These are phyloP conservation scores for Drosophila erecta DNA, from an alignment of 1,140 invertebrate genomes.

Conservation along the genomic window DNA sequence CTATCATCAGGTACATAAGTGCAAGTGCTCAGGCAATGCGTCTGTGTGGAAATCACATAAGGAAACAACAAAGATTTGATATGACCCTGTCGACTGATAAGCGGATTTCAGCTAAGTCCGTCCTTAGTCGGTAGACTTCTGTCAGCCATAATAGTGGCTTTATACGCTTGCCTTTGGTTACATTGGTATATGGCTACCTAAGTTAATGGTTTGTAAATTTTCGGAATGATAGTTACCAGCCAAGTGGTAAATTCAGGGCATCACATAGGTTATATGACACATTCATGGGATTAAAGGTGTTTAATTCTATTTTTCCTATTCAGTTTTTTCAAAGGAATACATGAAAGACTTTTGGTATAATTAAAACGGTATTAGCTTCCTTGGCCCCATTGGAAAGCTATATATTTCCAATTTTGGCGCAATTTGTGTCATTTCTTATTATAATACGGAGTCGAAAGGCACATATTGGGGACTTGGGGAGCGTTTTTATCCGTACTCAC, in stretches of 20 bases:
- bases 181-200: background rate
- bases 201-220: slow-evolving; percentile 21
- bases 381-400: background rate
- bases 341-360: background rate
- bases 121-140: background rate
- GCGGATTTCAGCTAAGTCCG: background rate
- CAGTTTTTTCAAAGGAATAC: background rate
- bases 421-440: slow-evolving; percentile 53
- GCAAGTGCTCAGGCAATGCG: slow-evolving; percentile 29
- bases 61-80: background rate
- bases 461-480: background rate
- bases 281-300: background rate
- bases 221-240: background rate
- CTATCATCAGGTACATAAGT: slow-evolving; percentile 27
- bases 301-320: background rate
- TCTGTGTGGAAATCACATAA: background rate
- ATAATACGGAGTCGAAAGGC: slow-evolving; percentile 40
- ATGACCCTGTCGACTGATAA: slow-evolving; percentile 22
- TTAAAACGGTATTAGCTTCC: background rate
- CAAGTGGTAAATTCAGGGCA: background rate
- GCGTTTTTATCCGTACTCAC: slow-evolving; percentile 52
- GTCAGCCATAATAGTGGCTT: slow-evolving; percentile 3
- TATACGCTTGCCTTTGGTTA: slow-evolving; percentile 3
- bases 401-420: slow-evolving; percentile 5
- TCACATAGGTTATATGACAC: background rate